Evolutionary conservation across 2,113 vertebrate genomes (phyloP).

Genomic region (Aix galericulata): DNA sequence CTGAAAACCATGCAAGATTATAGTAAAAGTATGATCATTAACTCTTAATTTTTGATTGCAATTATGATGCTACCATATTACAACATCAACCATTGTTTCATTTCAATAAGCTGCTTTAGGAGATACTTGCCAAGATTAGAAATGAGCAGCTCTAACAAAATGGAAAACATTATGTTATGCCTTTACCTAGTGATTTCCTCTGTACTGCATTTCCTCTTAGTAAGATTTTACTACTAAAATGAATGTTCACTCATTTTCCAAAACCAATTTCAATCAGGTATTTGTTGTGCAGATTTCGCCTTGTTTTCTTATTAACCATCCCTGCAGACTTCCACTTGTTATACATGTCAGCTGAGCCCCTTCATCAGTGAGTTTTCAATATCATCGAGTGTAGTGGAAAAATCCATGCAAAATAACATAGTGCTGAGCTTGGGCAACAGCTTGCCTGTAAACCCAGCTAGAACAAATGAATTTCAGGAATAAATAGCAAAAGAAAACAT

Average conservation of each 20-base stretch:
- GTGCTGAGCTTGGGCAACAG: background rate
- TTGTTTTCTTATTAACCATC: background rate
- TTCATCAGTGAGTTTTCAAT: background rate
- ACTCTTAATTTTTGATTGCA: background rate
- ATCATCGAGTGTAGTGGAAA: background rate
- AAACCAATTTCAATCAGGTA: background rate
- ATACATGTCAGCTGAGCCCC: background rate
- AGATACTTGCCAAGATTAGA: background rate
- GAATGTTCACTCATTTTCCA: background rate
- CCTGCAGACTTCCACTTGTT: background rate
- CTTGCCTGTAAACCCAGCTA: background rate
- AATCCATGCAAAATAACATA: background rate
- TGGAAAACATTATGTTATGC: background rate
- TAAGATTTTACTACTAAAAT: background rate
- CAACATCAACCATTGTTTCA: background rate
- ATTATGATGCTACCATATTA: background rate
- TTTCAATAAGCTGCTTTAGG: background rate
- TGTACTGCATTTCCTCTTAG: background rate
- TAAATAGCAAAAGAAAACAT: slow-evolving; percentile 34
- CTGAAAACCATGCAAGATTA: background rate
- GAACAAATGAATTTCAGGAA: background rate
- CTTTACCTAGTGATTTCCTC: background rate
- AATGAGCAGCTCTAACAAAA: background rate
- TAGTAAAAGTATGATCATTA: background rate
- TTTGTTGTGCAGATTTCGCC: background rate